A percentile compares a stretch with the other conserved stretches of the same genome.
phyloP scores from a whole-genome alignment of 2,113 vertebrate species.

The Seriola rivoliana region DNA sequence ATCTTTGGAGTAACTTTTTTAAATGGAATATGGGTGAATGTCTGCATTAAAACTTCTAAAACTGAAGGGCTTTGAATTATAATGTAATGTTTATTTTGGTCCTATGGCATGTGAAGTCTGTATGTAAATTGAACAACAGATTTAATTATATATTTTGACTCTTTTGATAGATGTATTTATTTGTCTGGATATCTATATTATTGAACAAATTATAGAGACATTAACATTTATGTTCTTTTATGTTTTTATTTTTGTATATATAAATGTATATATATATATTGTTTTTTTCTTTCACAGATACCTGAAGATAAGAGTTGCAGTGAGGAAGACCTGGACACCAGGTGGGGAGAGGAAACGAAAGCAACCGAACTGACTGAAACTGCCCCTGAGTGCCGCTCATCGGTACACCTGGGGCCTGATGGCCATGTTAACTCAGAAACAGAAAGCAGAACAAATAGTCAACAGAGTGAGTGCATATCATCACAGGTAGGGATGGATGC shows the following conservation, averaged over 20 bases:
- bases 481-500: slow-evolving; percentile 40
- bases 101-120: not conserved
- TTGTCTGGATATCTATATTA: not conserved
- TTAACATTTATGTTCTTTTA: not conserved
- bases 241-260: not conserved
- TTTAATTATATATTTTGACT: not conserved
- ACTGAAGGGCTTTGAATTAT: not conserved
- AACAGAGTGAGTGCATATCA: not conserved
- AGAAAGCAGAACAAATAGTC: not conserved
- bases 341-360: slow-evolving; percentile 40
- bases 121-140: not conserved
- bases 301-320: slow-evolving; percentile 18
- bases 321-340: slow-evolving; percentile 46
- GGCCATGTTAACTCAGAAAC: slow-evolving; percentile 28
- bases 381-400: slow-evolving; percentile 18
- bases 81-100: not conserved
- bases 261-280: no score
- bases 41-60: not conserved
- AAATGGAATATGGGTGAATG: not conserved
- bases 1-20: not conserved
- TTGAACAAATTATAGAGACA: not conserved
- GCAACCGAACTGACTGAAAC: not conserved
- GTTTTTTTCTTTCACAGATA: slow-evolving; percentile 47
- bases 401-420: slow-evolving; percentile 12
- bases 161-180: not conserved